phyloP scores from a whole-genome alignment of 2,113 vertebrate species.

The Cnemophilus loriae region DNA sequence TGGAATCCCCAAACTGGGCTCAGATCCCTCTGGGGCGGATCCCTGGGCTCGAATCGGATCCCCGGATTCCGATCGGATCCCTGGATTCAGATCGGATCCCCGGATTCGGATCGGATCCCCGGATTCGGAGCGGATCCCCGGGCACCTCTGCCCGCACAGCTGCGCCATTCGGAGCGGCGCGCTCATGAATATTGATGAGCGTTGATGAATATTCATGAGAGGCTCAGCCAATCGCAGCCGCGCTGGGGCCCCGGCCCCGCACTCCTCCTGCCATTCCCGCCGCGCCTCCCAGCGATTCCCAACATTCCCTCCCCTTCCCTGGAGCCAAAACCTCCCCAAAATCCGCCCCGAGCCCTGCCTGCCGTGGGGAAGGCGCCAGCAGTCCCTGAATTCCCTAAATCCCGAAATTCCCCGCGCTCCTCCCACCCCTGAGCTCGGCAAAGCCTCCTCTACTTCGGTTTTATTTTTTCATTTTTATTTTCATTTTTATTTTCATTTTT shows the following conservation, averaged over 20 bases:
- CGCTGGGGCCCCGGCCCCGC: fast-evolving
- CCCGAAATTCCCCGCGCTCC: not conserved
- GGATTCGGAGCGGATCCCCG: not conserved
- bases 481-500: not conserved
- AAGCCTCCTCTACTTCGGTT: too few relatives aligned
- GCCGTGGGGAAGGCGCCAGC: not conserved
- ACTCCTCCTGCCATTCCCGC: not conserved
- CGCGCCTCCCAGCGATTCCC: not conserved
- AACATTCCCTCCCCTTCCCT: not conserved
- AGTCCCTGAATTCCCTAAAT: not conserved
- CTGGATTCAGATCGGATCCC: too few relatives aligned
- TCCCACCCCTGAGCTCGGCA: not conserved
- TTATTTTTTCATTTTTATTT: not conserved
- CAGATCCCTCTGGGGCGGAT: not conserved
- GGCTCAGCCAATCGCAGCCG: fast-evolving
- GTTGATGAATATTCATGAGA: not conserved
- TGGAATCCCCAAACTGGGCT: not conserved
- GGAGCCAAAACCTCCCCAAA: not conserved
- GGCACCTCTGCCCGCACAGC: too few relatives aligned
- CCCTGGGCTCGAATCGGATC: too few relatives aligned
- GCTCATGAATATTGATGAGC: not conserved
- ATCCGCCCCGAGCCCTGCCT: not conserved
- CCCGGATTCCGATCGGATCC: too few relatives aligned
- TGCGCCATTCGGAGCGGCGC: too few relatives aligned
- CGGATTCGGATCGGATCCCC: too few relatives aligned